Evolutionary conservation across 2,113 vertebrate species (phyloP).

Genomic region (Panurus biarmicus): DNA sequence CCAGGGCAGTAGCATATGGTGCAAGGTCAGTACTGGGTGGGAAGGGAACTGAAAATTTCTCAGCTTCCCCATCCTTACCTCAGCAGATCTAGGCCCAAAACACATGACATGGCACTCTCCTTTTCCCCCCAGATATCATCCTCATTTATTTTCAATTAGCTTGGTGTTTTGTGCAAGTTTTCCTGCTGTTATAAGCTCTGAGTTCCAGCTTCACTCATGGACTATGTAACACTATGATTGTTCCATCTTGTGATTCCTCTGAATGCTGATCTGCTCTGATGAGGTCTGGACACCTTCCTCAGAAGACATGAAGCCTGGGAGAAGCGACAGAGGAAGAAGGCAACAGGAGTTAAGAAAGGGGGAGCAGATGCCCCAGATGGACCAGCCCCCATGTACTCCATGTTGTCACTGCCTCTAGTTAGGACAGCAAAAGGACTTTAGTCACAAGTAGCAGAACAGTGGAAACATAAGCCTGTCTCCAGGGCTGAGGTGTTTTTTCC

Average conservation of each 20-base stretch:
- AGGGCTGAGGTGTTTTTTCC: not conserved
- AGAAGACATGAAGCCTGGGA: not conserved
- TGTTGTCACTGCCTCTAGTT: not conserved
- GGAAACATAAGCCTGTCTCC: not conserved
- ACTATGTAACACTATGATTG: not conserved
- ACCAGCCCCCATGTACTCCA: rapidly evolving
- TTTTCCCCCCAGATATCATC: not conserved
- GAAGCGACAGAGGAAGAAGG: not conserved
- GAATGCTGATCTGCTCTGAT: not conserved
- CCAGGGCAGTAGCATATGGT: not conserved
- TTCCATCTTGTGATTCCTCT: not conserved
- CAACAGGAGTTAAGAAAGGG: not conserved
- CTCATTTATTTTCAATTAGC: not conserved
- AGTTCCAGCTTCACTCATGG: not conserved
- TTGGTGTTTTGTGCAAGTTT: not conserved
- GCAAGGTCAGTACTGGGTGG: rapidly evolving
- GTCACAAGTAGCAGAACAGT: not conserved
- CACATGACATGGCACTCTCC: not conserved
- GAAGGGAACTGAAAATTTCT: not conserved
- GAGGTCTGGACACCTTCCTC: not conserved
- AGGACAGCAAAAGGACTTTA: not conserved
- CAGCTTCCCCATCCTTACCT: not conserved
- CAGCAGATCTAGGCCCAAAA: not conserved
- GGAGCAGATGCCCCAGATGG: not conserved
- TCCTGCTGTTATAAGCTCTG: not conserved